Base-by-base conservation (phyloP, 2,888 invertebrate genomes). In the Cenopis cana region DNA sequence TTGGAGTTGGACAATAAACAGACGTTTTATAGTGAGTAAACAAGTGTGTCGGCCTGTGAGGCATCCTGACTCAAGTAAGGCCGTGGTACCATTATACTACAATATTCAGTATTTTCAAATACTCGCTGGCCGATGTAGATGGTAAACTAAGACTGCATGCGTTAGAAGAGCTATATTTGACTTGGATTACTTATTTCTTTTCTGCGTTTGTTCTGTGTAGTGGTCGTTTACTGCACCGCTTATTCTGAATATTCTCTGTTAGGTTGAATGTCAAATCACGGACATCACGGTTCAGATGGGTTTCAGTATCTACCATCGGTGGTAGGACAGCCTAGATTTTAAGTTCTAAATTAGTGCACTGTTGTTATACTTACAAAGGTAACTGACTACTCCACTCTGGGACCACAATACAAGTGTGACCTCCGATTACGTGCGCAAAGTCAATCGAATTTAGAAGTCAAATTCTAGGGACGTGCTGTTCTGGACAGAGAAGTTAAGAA, bases 21-120 rank as follows among this genome's bases (percentile, higher is more conserved):
- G 54, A 54, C 29, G 29, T 14, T 46, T 46, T 46, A n/a, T 46
- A 46, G n/a, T 46, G n/a, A 46, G 46, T 46, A 46, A 46, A 46
- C n/a, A 46, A 46, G n/a, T 46, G 14, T n/a, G 46, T 46, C 46
- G 46, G 46, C 46, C n/a, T 46, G 46, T 46, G n/a, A n/a, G 46
- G 12, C n/a, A 12, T 46, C n/a, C 46, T 46, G n/a, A 46, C n/a
- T n/a, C n/a, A 8, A 46, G 46, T 46, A 46, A 46, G n/a, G 6
- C 4, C 38, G 4, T 41, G 41, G 41, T 12, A 41, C 14, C 14
- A 10, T 38, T 12, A 12, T 38, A 12, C 12, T 10, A 38, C 12
- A 5, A 33, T 33, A 24, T 33, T 33, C 6, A 33, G 33, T 33
- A 24, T 24, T 24, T 24, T 3, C 2, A 24, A 24, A 24, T 3